phyloP scores from a whole-genome alignment of 1,140 invertebrate genomes.

The Drosophila nigromelanica region DNA sequence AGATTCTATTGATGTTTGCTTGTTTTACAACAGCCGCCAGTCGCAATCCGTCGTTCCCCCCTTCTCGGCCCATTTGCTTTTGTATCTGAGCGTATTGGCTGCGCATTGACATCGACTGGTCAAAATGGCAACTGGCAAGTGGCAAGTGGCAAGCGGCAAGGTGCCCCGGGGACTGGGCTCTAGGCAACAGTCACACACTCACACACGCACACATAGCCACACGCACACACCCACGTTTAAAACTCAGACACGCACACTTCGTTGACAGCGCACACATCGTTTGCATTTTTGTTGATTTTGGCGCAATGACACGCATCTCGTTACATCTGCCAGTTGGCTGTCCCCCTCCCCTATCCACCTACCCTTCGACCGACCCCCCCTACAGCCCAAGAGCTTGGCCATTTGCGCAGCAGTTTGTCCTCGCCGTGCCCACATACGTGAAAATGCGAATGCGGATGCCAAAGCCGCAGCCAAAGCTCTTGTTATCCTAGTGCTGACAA shows the following conservation, averaged over 20 bases:
- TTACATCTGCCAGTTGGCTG: slow-evolving; percentile 45
- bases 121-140: slow-evolving; percentile 20
- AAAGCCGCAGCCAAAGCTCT: slow-evolving; percentile 21
- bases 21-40: slow-evolving; percentile 57
- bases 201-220: neutral
- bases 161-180: neutral
- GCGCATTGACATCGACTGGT: slow-evolving; percentile 59
- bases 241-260: slow-evolving; percentile 14
- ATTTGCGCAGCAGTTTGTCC: slow-evolving; percentile 40
- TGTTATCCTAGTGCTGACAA: slow-evolving; percentile 31
- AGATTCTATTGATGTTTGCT: slow-evolving; percentile 72
- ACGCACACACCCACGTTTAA: neutral
- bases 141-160: slow-evolving; percentile 15
- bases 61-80: neutral
- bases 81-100: slow-evolving; percentile 50
- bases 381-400: neutral
- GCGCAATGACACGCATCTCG: slow-evolving; percentile 77
- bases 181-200: neutral
- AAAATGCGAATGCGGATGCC: slow-evolving; percentile 8
- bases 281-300: slow-evolving; percentile 81
- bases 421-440: slow-evolving; percentile 1
- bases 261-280: slow-evolving; percentile 70
- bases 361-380: too few species aligned
- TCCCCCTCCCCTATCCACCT: neutral
- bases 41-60: neutral